Conservation (phyloP, 2,797 vertebrate species). For the Trichosurus vulpecula region DNA sequence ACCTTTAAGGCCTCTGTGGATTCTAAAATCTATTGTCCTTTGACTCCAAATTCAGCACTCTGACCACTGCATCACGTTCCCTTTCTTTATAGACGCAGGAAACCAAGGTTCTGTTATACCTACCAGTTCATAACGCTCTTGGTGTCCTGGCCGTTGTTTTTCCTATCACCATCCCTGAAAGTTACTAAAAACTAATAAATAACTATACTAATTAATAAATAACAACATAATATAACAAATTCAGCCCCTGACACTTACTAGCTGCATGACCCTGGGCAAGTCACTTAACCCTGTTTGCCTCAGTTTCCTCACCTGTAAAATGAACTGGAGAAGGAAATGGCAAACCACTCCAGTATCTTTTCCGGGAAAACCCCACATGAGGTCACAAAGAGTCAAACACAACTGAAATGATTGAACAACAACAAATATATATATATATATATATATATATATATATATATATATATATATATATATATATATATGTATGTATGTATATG, state of each 20-base stretch:
- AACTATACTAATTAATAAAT: background rate
- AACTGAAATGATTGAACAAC: background rate
- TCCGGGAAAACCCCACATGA: background rate
- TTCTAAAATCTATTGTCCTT: no score
- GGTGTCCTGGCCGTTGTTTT: no score
- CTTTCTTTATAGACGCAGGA: background rate
- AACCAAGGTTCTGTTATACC: constrained; percentile 3
- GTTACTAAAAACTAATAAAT: background rate
- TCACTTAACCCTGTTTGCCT: background rate
- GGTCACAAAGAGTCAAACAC: background rate
- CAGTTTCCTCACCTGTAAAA: background rate
- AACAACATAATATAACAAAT: background rate
- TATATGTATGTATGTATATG: no score
- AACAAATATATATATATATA: no score
- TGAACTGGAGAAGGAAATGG: background rate
- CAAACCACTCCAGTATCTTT: background rate
- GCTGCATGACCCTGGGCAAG: background rate
- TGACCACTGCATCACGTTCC: background rate
- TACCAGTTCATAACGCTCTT: background rate
- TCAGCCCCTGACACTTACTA: background rate
- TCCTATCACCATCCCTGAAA: background rate
- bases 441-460: no score
- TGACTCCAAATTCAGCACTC: background rate
- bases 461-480: no score
- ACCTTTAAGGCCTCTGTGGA: no score